phyloP scores from a whole-genome alignment of 2,797 vertebrate species.

The Monodelphis domestica region DNA sequence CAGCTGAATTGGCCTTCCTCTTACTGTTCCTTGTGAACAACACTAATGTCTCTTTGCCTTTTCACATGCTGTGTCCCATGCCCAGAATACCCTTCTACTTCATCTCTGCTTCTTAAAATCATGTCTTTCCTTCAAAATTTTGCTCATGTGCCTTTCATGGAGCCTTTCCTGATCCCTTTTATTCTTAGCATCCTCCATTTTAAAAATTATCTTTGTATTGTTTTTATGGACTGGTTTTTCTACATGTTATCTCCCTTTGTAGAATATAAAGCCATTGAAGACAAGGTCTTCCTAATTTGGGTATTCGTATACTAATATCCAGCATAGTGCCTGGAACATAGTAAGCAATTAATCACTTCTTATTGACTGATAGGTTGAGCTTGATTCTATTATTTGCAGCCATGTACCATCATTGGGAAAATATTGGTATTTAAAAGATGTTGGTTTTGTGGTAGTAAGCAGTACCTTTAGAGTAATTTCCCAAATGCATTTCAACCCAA shows the following conservation, averaged over 20 bases:
- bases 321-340: not conserved
- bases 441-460: not conserved
- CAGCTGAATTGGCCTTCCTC: not conserved
- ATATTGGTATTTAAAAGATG: not conserved
- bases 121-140: not conserved
- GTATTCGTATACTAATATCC: not conserved
- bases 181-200: not conserved
- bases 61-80: not conserved
- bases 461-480: not conserved
- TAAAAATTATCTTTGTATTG: not conserved
- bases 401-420: not conserved
- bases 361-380: not conserved
- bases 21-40: not conserved
- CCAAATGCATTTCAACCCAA: not conserved
- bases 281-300: not conserved
- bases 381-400: not conserved
- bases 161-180: not conserved
- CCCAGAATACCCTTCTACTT: not conserved
- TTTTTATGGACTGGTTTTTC: not conserved
- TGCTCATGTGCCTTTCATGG: not conserved
- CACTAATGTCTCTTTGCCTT: not conserved
- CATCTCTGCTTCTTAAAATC: not conserved
- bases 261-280: not conserved
- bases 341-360: not conserved
- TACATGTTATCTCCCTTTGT: not conserved